phyloP scores from a whole-genome alignment of 2,797 vertebrate species.

The Pyrocephalus nanus region DNA sequence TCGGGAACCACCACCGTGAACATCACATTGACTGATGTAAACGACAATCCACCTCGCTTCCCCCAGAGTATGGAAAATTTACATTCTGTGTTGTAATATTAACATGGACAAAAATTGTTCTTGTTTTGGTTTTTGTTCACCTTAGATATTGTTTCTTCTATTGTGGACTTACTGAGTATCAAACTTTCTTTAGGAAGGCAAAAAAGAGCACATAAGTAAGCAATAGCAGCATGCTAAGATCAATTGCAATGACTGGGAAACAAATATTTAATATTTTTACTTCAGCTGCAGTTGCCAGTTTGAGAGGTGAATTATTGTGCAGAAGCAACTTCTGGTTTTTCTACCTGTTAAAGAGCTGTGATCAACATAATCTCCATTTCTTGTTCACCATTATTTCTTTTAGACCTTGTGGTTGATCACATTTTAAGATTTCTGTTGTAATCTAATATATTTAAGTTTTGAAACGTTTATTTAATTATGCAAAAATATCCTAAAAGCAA shows the following conservation, averaged over 20 bases:
- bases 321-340: background rate
- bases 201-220: background rate
- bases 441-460: background rate
- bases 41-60: conserved; percentile 81
- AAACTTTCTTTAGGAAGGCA: background rate
- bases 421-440: background rate
- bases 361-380: background rate
- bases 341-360: conserved; percentile 19
- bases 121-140: background rate
- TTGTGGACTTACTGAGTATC: background rate
- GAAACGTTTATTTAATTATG: background rate
- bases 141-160: background rate
- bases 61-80: conserved; percentile 77
- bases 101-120: background rate
- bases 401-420: background rate
- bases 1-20: conserved; percentile 81
- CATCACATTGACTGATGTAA: conserved; percentile 80
- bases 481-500: background rate
- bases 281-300: background rate
- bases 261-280: background rate
- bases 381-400: background rate
- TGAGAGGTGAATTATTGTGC: background rate
- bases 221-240: background rate
- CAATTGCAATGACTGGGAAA: background rate
- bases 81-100: background rate